Base-by-base conservation (phyloP, 2,888 invertebrate genomes). In the Anticlea derivata region DNA sequence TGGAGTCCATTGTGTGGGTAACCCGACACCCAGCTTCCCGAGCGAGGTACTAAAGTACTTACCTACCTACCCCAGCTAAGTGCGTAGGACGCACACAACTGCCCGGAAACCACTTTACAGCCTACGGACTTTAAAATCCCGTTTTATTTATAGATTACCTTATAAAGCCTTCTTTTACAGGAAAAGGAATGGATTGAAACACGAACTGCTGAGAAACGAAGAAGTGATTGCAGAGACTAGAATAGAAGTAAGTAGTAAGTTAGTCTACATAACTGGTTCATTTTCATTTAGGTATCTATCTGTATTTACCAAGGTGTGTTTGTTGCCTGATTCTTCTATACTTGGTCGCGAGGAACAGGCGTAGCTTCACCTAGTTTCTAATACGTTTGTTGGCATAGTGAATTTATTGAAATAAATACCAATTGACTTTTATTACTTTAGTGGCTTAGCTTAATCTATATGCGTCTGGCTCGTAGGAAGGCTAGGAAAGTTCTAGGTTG, bases 211-310 rank as follows among this genome's bases (percentile, higher is more conserved):
- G 49, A 72, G 85, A 58, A 89, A 89, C 53, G 90, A 90, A 65
- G 89, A 88, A 57, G 76, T 75, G 47, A 69, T 87, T 47, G 88
- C 86, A 7, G 90, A 90, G 62, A 90, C 89, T 23, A 80, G 89
- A 66, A 85, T 90, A 66, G 89, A 90, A 71, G 90, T 90, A 70
- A 69, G 74, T 72, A 20, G n/a, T n/a, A n/a, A n/a, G n/a, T n/a
- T n/a, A n/a, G 10, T 1, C 17, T 4, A 17, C 4, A 17, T 17
- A 2, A 17, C 17, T 3, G 17, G 17, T 2, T 2, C 17, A 17
- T 17, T 17, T 17, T 17, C 4, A 17, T 17, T 17, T 17, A 17
- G 17, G 17, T 17, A 17, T 4, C 17, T 17, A 17, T 4, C 17
- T 17, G 4, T 17, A 17, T 17, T 17, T 2, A 17, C 4, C 4